phyloP scores from a whole-genome alignment of 2,113 vertebrate genomes.

The Nerophis lumbriciformis region DNA sequence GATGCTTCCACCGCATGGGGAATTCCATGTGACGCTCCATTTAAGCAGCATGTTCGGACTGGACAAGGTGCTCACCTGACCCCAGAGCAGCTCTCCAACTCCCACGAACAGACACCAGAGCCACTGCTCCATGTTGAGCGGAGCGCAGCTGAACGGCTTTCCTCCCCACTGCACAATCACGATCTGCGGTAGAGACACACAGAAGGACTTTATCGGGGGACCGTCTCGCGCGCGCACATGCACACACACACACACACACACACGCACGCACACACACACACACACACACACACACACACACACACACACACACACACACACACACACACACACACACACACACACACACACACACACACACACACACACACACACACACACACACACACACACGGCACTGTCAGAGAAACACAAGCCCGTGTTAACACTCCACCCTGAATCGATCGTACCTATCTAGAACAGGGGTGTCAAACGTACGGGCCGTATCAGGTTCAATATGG shows the following conservation, averaged over 20 bases:
- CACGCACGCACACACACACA: background rate
- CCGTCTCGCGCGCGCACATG: no score
- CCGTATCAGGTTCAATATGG: no score
- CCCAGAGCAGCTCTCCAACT: constrained; percentile 88
- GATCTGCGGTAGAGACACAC: constrained; percentile 66
- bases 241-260: no score
- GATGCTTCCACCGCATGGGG: constrained; percentile 19
- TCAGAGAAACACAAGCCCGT: no score
- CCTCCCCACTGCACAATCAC: constrained; percentile 88
- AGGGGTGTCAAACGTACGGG: no score
- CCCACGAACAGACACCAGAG: constrained; percentile 92
- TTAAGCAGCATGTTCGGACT: constrained; percentile 25
- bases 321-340: background rate
- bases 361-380: background rate
- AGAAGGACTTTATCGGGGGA: background rate
- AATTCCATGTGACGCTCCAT: constrained; percentile 12
- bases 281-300: background rate
- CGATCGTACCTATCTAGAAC: no score
- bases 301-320: background rate
- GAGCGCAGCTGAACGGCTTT: constrained; percentile 89
- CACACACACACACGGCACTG: background rate
- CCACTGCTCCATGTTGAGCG: constrained; percentile 86
- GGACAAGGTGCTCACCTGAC: constrained; percentile 76
- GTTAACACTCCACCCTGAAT: no score
- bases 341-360: background rate